Evolutionary conservation across 2,113 vertebrate species (phyloP).

Genomic region (Lycaon pictus): DNA sequence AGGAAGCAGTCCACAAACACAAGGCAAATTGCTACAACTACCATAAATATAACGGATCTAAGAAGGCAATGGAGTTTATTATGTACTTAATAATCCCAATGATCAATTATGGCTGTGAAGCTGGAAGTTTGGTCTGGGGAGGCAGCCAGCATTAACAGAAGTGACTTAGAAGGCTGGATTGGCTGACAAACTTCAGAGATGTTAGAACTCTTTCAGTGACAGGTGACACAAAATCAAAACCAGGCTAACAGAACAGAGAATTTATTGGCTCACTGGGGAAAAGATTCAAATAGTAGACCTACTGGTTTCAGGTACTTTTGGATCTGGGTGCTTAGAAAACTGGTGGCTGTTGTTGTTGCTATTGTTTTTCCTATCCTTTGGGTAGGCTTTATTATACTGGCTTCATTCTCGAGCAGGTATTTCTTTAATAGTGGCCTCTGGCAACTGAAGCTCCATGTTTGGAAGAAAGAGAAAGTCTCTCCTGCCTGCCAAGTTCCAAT

Average conservation of each 20-base stretch:
- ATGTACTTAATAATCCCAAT: background rate
- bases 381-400: background rate
- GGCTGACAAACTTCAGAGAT: background rate
- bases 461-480: background rate
- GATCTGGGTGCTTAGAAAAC: background rate
- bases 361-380: background rate
- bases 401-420: background rate
- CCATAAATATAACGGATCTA: background rate
- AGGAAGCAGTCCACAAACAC: background rate
- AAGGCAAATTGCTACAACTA: background rate
- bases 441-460: background rate
- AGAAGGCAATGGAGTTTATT: background rate
- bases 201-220: background rate
- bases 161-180: background rate
- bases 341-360: no score
- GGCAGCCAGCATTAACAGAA: background rate
- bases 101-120: background rate
- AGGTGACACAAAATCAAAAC: background rate
- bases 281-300: background rate
- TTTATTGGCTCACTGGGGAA: background rate
- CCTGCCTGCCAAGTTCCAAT: background rate
- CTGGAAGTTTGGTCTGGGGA: background rate
- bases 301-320: background rate
- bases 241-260: background rate
- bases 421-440: conserved; percentile 5